Percentiles rank a stretch among this genome's conserved stretches.
Evolutionary conservation across 2,113 vertebrate genomes (phyloP).

Genomic region (Alethe castanea): DNA sequence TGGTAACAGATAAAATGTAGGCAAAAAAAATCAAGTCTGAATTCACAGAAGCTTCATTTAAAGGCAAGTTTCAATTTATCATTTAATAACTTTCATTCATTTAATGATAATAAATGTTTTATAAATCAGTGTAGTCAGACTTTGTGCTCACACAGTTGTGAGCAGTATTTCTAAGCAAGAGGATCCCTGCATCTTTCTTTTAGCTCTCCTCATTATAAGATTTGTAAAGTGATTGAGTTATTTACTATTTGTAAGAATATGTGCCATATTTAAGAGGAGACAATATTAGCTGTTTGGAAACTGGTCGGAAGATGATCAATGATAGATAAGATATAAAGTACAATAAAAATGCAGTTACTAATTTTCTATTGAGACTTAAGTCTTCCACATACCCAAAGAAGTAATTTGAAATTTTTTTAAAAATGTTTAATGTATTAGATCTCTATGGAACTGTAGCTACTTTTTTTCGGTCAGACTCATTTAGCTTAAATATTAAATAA

Average conservation of each 20-base stretch:
- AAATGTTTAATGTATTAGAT: neutral
- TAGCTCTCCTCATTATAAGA: neutral
- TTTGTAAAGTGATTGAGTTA: neutral
- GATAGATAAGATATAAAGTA: neutral
- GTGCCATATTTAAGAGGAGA: neutral
- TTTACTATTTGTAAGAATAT: neutral
- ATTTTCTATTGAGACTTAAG: neutral
- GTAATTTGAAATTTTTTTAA: neutral
- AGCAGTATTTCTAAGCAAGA: neutral
- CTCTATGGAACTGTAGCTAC: neutral
- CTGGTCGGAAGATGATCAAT: neutral
- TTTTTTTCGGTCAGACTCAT: neutral
- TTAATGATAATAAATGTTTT: neutral
- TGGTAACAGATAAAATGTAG: neutral
- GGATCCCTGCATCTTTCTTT: neutral
- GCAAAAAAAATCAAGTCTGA: neutral
- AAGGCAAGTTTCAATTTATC: neutral
- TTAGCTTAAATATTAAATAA: neutral
- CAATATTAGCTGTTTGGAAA: neutral
- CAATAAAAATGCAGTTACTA: neutral
- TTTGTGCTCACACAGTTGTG: neutral
- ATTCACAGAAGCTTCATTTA: neutral
- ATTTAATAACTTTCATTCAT: neutral
- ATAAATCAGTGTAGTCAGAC: neutral
- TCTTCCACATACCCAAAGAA: neutral